phyloP scores from a whole-genome alignment of 2,888 invertebrate species.

The Ennomos fuscantarius region DNA sequence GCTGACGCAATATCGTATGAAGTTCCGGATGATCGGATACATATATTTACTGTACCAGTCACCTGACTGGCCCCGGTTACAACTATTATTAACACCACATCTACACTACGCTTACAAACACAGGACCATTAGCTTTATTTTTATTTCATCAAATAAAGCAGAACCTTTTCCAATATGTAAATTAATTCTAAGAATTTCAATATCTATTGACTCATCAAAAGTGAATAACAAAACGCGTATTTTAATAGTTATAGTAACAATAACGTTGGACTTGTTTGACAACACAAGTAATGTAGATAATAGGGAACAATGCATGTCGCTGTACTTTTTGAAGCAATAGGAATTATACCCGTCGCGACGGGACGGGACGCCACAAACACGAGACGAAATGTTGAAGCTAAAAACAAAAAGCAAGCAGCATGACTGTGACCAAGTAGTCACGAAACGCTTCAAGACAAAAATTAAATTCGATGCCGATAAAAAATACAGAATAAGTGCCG shows the following conservation, averaged over 20 bases:
- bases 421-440: conserved; percentile 32
- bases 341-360: no score
- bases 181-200: conserved; percentile 4
- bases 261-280: conserved; percentile 1
- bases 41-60: conserved; percentile 26
- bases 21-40: conserved; percentile 33
- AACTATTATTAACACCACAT: conserved; percentile 16
- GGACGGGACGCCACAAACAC: not conserved
- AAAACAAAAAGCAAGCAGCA: conserved; percentile 26
- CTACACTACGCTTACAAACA: conserved; percentile 11
- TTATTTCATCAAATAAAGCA: not conserved
- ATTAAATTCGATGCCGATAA: conserved; percentile 20
- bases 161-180: conserved; percentile 2
- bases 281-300: conserved; percentile 9
- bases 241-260: conserved; percentile 8
- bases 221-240: not conserved
- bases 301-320: not conserved
- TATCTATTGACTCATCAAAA: not conserved
- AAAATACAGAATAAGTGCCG: conserved; percentile 24
- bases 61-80: conserved; percentile 13
- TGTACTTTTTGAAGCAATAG: not conserved
- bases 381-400: not conserved
- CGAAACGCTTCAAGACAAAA: conserved; percentile 22
- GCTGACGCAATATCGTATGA: conserved; percentile 29
- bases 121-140: not conserved